phyloP scores from a whole-genome alignment of 2,888 invertebrate species.

The Pachydiplax longipennis region DNA sequence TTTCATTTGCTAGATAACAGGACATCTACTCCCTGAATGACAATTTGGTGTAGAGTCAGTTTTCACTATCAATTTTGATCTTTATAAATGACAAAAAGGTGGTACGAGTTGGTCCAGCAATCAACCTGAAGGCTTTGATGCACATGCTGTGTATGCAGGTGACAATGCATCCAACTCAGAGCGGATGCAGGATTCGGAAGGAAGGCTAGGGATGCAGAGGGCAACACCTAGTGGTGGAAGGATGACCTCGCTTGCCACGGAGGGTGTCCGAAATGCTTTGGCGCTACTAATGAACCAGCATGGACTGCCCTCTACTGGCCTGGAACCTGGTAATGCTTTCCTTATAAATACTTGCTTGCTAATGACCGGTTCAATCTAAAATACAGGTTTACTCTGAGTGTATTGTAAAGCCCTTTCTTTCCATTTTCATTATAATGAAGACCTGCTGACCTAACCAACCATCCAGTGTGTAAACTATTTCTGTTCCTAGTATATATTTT shows the following conservation, averaged over 20 bases:
- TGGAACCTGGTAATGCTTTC: constrained; percentile 58
- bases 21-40: not conserved
- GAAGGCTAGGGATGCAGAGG: constrained; percentile 1
- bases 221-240: not conserved
- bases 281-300: constrained; percentile 63
- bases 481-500: too few species aligned
- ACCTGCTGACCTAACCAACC: too few species aligned
- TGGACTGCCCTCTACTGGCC: constrained; percentile 58
- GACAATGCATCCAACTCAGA: constrained; percentile 60
- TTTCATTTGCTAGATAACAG: not conserved
- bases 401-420: too few species aligned
- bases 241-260: constrained; percentile 58
- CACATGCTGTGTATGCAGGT: constrained; percentile 61
- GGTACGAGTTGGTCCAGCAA: constrained; percentile 33
- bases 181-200: constrained; percentile 15
- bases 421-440: too few species aligned
- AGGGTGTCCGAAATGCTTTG: constrained; percentile 62
- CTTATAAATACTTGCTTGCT: constrained; percentile 43
- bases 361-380: constrained; percentile 54
- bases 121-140: constrained; percentile 56
- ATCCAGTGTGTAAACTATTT: too few species aligned
- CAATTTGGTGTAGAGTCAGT: not conserved
- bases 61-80: constrained; percentile 14
- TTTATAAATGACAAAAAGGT: constrained; percentile 7
- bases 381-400: constrained; percentile 56